Evolutionary conservation across 1,140 invertebrate species (phyloP).

Genomic region (Drosophila lacteicornis): DNA sequence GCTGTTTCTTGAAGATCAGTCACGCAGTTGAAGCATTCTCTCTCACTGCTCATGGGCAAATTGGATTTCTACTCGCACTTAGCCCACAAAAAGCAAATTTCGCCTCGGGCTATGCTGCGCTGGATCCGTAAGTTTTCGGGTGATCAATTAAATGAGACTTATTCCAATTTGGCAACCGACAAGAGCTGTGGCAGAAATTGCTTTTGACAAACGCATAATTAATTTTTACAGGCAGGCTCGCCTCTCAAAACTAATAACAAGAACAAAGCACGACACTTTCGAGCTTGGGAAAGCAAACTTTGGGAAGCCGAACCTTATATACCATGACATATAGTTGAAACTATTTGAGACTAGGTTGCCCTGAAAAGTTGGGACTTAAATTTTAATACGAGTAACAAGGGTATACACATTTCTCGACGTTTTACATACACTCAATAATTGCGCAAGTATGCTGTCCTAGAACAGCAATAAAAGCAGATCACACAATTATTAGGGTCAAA

Average conservation of each 20-base stretch:
- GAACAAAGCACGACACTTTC: slow-evolving; percentile 12
- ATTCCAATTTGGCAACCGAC: slow-evolving; percentile 37
- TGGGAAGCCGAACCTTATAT: too few relatives aligned
- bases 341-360: too few relatives aligned
- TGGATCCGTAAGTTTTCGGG: slow-evolving; percentile 30
- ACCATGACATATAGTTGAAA: too few relatives aligned
- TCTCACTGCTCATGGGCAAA: slow-evolving; percentile 24
- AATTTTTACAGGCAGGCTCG: slow-evolving; percentile 25
- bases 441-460: slow-evolving; percentile 18
- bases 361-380: too few relatives aligned
- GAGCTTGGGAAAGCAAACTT: not conserved
- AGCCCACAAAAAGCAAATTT: slow-evolving; percentile 35
- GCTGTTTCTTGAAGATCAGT: slow-evolving; percentile 30
- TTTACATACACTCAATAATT: slow-evolving; percentile 23
- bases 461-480: slow-evolving; percentile 25
- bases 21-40: slow-evolving; percentile 48
- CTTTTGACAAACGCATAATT: slow-evolving; percentile 50
- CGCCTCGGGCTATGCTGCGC: slow-evolving; percentile 22
- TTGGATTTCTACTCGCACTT: slow-evolving; percentile 42
- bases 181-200: slow-evolving; percentile 23
- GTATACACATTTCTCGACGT: slow-evolving; percentile 8
- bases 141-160: slow-evolving; percentile 52
- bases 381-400: too few relatives aligned
- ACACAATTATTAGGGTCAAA: slow-evolving; percentile 50
- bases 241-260: slow-evolving; percentile 8